Conservation (phyloP, 2,113 vertebrate species). For the Casuarius casuarius region DNA sequence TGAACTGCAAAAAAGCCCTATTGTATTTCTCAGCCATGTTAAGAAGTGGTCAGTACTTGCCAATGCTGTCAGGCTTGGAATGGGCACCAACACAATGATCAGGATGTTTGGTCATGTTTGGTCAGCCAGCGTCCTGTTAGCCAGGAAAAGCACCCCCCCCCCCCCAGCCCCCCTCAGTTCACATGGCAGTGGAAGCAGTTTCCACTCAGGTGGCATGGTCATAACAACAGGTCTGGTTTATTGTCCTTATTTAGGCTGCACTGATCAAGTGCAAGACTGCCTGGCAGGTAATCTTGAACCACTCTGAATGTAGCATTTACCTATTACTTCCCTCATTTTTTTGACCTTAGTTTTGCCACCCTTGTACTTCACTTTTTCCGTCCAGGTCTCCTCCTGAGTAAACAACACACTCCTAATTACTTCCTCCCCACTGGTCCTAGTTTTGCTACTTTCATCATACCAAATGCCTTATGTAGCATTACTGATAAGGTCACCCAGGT, state of each 20-base stretch:
- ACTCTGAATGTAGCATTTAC: background rate
- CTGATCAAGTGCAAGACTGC: background rate
- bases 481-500: background rate
- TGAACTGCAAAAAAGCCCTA: too few relatives aligned
- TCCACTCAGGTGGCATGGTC: background rate
- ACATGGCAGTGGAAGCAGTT: background rate
- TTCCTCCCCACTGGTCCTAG: background rate
- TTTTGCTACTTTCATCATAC: background rate
- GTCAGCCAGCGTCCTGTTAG: background rate
- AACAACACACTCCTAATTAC: background rate
- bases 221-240: background rate
- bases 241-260: background rate
- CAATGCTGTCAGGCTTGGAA: too few relatives aligned
- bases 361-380: fast-evolving
- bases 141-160: background rate
- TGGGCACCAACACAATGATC: too few relatives aligned
- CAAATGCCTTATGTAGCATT: background rate
- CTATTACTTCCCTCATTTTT: background rate
- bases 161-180: background rate
- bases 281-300: background rate
- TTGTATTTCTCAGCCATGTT: too few relatives aligned
- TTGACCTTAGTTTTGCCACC: background rate
- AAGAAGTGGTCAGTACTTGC: too few relatives aligned
- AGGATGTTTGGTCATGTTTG: background rate
- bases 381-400: background rate